Conservation (phyloP, 2,113 vertebrate species). For the Ivindomyrus marchei region DNA sequence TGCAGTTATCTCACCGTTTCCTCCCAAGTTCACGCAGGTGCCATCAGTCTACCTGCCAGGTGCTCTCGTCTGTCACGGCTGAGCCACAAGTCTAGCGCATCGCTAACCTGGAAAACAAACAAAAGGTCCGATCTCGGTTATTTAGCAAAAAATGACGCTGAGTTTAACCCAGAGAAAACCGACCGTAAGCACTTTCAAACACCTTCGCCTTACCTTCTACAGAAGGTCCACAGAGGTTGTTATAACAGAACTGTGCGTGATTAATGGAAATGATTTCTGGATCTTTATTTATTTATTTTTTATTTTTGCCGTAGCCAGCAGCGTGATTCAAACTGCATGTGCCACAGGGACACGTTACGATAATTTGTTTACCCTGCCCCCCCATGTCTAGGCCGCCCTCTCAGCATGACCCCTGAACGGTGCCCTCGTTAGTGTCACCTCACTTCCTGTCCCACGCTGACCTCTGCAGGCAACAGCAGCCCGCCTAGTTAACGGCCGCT, state of each 20-base stretch:
- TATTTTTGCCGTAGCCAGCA: not conserved
- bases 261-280: conserved; percentile 8
- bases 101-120: conserved; percentile 49
- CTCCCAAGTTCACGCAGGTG: conserved; percentile 45
- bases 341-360: not conserved
- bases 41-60: conserved; percentile 49
- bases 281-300: not conserved
- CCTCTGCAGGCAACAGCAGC: not conserved
- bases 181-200: not conserved
- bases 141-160: not conserved
- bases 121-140: not conserved
- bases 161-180: not conserved
- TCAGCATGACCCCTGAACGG: not conserved
- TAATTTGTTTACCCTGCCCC: not conserved
- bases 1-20: conserved; percentile 51
- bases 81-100: conserved; percentile 45
- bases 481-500: not conserved
- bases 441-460: not conserved
- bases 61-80: conserved; percentile 28
- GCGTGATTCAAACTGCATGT: not conserved
- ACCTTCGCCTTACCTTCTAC: not conserved
- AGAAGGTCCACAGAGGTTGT: not conserved
- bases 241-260: not conserved
- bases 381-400: not conserved
- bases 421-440: not conserved